A percentile compares a stretch with the other conserved stretches of the same genome.
phyloP scores from a whole-genome alignment of 2,113 vertebrate species.

The Equus przewalskii region DNA sequence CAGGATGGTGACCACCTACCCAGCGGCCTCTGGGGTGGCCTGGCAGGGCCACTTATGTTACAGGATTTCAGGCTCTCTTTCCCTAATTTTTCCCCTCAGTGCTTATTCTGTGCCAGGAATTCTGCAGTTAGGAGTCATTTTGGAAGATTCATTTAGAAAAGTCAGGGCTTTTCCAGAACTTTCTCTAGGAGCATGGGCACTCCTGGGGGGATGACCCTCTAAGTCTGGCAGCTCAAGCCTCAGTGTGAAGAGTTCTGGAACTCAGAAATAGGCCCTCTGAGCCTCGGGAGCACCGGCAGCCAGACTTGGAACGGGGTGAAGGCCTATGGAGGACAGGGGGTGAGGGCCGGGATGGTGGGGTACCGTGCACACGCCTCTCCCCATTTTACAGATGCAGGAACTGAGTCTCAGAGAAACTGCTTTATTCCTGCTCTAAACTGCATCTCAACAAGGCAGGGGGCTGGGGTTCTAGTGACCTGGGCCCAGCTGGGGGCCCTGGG shows the following conservation, averaged over 20 bases:
- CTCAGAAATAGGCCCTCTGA: not conserved
- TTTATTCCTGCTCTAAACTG: not conserved
- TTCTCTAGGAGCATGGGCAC: not conserved
- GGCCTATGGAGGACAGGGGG: not conserved
- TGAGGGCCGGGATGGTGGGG: no score
- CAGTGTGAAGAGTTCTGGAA: not conserved
- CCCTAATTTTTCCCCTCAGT: not conserved
- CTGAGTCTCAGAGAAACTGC: not conserved
- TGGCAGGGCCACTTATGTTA: not conserved
- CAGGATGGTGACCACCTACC: not conserved
- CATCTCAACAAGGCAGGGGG: no score
- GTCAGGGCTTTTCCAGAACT: not conserved
- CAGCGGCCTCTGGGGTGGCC: no score
- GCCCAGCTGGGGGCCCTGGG: not conserved
- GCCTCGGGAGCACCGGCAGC: not conserved
- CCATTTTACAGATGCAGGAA: not conserved
- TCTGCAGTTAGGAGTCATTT: not conserved
- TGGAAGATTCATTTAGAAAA: not conserved
- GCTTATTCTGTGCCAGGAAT: not conserved
- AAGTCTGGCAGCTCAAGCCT: not conserved
- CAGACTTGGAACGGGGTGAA: rapidly evolving
- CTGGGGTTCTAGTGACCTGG: not conserved
- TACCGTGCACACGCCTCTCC: not conserved
- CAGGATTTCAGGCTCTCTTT: not conserved
- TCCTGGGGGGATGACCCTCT: no score